Percentiles rank a stretch among this genome's conserved stretches.
Conservation (phyloP, 2,888 invertebrate genomes). For the Anarsia innoxiella region DNA sequence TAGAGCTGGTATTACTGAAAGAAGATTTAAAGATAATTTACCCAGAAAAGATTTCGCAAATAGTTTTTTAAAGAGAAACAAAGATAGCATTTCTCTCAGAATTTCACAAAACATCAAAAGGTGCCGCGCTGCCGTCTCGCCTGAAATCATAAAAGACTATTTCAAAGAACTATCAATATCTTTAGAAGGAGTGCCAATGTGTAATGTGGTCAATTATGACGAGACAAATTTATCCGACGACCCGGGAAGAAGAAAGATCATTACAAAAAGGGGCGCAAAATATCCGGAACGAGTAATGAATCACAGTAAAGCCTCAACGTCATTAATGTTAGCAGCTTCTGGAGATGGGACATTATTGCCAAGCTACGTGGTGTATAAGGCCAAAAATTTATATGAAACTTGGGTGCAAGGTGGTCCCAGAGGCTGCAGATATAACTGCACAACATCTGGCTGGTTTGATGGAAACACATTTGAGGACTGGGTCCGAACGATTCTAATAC, state of each 20-base stretch:
- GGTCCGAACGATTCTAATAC: conserved; percentile 23
- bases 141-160: conserved; percentile 18
- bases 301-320: conserved; percentile 29
- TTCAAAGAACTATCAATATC: conserved; percentile 16
- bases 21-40: conserved; percentile 19
- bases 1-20: conserved; percentile 12
- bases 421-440: conserved; percentile 36
- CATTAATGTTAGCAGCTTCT: conserved; percentile 41
- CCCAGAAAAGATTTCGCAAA: conserved; percentile 21
- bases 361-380: conserved; percentile 47
- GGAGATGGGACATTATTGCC: conserved; percentile 39
- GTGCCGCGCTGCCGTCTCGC: conserved; percentile 18
- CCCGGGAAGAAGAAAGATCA: conserved; percentile 17
- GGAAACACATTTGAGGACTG: conserved; percentile 31
- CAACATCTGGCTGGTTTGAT: conserved; percentile 41
- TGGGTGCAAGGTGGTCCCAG: conserved; percentile 43
- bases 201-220: conserved; percentile 10
- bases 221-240: conserved; percentile 21
- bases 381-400: conserved; percentile 35
- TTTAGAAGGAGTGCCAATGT: conserved; percentile 10
- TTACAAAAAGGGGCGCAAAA: conserved; percentile 16
- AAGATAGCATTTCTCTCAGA: conserved; percentile 19
- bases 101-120: conserved; percentile 25
- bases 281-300: conserved; percentile 11
- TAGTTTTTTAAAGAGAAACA: conserved; percentile 22